Percentiles rank a stretch among this genome's conserved stretches.
Conservation (phyloP, 2,797 vertebrate species). For the Passerculus sandwichensis region DNA sequence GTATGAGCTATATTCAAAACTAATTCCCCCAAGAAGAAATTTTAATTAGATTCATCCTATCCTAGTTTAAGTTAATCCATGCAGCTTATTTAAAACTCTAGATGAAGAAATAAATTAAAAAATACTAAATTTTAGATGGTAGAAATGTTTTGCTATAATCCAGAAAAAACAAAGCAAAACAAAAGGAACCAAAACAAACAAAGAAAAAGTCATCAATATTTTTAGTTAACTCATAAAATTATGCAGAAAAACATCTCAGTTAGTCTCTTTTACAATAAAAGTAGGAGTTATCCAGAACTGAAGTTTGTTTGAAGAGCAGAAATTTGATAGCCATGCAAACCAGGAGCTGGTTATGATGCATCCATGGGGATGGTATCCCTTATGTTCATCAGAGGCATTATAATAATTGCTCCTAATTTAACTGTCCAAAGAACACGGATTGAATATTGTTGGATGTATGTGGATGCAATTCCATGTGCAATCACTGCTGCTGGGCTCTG, state of each 20-base stretch:
- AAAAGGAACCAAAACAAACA: background rate
- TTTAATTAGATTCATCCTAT: constrained; percentile 2
- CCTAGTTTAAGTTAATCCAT: background rate
- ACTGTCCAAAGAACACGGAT: background rate
- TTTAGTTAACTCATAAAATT: background rate
- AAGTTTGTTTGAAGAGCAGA: background rate
- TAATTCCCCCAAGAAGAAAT: background rate
- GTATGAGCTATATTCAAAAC: background rate
- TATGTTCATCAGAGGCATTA: background rate
- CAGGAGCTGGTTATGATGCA: background rate
- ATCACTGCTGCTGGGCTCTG: background rate
- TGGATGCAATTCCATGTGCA: background rate
- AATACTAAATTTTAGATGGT: background rate
- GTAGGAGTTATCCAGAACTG: background rate
- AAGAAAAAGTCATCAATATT: background rate
- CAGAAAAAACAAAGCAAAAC: background rate
- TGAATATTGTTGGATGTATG: background rate
- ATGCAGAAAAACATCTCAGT: background rate
- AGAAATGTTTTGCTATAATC: background rate
- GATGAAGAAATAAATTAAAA: background rate
- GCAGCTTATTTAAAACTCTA: background rate
- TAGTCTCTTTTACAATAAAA: background rate
- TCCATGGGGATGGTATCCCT: too few relatives aligned
- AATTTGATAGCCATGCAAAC: background rate
- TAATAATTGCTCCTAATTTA: background rate